Evolutionary conservation across 2,888 invertebrate genomes (phyloP), one percentile per base, ranked within the genome.

Genomic region (Mimachlamys varia): DNA sequence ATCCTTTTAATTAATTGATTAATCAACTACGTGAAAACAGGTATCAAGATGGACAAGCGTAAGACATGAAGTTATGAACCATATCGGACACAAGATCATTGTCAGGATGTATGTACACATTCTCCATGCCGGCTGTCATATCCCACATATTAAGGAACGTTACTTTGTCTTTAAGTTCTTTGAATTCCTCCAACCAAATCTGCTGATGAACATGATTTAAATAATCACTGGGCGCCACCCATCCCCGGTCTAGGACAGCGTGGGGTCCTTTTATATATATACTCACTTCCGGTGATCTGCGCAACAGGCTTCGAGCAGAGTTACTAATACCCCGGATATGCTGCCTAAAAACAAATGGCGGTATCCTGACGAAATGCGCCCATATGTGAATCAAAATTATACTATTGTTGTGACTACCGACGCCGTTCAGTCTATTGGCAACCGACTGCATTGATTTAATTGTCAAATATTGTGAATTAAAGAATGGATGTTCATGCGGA

Each of bases 401-500:
- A 27, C 76, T 76, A 22, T 76, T 76, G 33, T 76, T 76, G 27
- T 76, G 19, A 7, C 76, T 76, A 27, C 76, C 76, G 33, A 76
- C 27, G 76, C 33, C 33, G 76, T 76, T 27, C 2, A 76, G 33
- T 33, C 76, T 27, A 12, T 27, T 76, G 12, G 76, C 27, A 76
- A 33, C 33, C 2, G 33, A 33, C 33, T 76, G 76, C 33, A 76
- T 27, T 76, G 76, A 27, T 27, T 33, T 76, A 0, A 17, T 76
- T 12, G 33, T 33, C 33, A 76, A 33, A 33, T 76, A 76, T 27
- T 76, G 27, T 7, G 76, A 27, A 33, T 76, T 76, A 76, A 76
- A 76, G 27, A 76, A 76, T 33, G 76, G 76, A 27, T 76, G 76
- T 76, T 76, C 76, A 76, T 76, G 76, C 12, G 76, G 76, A 33